A percentile compares a stretch with the other conserved stretches of the same genome.
Conservation (phyloP, 1,140 invertebrate species). For the Mylabris phalerata region DNA sequence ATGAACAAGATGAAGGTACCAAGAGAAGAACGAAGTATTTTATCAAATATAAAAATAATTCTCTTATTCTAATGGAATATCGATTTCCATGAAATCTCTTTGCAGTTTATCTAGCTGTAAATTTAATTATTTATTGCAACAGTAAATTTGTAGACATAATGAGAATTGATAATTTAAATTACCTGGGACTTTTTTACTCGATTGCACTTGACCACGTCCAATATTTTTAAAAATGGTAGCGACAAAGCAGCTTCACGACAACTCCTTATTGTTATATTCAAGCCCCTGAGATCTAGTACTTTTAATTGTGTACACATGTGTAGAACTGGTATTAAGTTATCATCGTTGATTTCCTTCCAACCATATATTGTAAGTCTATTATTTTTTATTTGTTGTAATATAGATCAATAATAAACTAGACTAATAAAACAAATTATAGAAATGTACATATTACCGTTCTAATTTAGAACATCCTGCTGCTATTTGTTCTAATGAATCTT, state of each 20-base stretch:
- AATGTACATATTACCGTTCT: slow-evolving; percentile 18
- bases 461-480: slow-evolving; percentile 27
- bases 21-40: too few relatives aligned
- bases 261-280: slow-evolving; percentile 29
- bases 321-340: slow-evolving; percentile 25
- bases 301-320: slow-evolving; percentile 26
- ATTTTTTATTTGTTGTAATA: neutral
- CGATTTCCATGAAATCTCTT: slow-evolving; percentile 17
- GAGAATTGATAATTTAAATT: neutral
- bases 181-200: slow-evolving; percentile 28
- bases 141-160: neutral
- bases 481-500: slow-evolving; percentile 28
- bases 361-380: slow-evolving; percentile 25
- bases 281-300: slow-evolving; percentile 23
- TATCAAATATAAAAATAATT: neutral
- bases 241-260: slow-evolving; percentile 28
- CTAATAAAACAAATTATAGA: neutral
- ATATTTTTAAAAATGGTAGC: slow-evolving; percentile 21
- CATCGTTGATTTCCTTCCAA: slow-evolving; percentile 30
- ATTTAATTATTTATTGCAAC: too few relatives aligned
- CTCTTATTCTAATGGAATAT: slow-evolving; percentile 18
- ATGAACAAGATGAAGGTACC: slow-evolving; percentile 6
- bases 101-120: slow-evolving; percentile 1
- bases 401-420: neutral
- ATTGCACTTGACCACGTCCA: slow-evolving; percentile 28